A percentile compares a stretch with the other conserved stretches of the same genome.
These are phyloP conservation scores for Augochlorella aurata DNA, from an alignment of 2,888 invertebrate species.

Conservation along the genomic window DNA sequence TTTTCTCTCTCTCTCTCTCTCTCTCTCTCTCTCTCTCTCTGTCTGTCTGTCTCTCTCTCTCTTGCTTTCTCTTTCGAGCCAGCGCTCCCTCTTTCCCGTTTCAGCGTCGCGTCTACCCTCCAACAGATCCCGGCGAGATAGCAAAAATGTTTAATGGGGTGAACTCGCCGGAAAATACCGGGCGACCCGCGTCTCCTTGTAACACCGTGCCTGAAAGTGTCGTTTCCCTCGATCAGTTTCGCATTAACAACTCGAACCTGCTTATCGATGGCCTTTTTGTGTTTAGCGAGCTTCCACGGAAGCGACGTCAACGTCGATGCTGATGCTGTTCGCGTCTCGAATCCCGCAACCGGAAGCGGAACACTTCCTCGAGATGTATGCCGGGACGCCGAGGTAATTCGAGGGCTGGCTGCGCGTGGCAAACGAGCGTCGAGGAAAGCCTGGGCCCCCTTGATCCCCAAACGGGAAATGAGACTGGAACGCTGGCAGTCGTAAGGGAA, in stretches of 20 bases:
- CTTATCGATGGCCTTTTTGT: conserved; percentile 62
- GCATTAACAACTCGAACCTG: conserved; percentile 72
- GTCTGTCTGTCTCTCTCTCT: neutral
- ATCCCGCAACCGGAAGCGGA: conserved; percentile 19
- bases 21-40: too few species aligned
- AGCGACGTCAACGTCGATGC: neutral
- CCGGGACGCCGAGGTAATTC: conserved; percentile 45
- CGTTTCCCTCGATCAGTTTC: conserved; percentile 77
- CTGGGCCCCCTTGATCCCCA: conserved; percentile 37
- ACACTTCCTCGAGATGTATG: neutral
- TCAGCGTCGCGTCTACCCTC: conserved; percentile 62
- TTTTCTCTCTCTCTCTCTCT: neutral
- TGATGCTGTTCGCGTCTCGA: conserved; percentile 13
- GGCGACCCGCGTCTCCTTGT: conserved; percentile 71
- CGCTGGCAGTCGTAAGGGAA: conserved; percentile 50
- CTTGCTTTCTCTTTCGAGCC: conserved; percentile 23
- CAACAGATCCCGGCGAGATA: conserved; percentile 77
- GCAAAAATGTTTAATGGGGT: conserved; percentile 81
- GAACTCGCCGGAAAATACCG: conserved; percentile 81
- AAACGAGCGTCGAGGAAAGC: conserved; percentile 24
- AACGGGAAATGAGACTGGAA: conserved; percentile 51
- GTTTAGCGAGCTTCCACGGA: conserved; percentile 40
- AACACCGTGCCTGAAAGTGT: conserved; percentile 71
- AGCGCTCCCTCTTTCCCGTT: conserved; percentile 40
- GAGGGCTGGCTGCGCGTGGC: conserved; percentile 21